phyloP scores from a whole-genome alignment of 2,888 invertebrate species.

The Epirrhoe alternata region DNA sequence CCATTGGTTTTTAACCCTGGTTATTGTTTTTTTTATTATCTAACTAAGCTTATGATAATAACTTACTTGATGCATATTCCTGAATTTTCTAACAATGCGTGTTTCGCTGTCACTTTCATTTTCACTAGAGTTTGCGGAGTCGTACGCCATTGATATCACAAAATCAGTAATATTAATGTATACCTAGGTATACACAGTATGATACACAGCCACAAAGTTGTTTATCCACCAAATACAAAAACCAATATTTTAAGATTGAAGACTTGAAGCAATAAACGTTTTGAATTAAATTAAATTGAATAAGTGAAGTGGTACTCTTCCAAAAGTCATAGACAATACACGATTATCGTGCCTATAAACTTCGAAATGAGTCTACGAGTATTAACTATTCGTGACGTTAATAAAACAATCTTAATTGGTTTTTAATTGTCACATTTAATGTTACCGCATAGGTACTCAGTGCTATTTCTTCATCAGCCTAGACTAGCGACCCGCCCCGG shows the following conservation, averaged over 20 bases:
- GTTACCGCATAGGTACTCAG: background rate
- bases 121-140: conserved; percentile 37
- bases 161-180: background rate
- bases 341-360: conserved; percentile 15
- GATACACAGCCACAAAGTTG: background rate
- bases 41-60: too few relatives aligned
- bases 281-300: too few relatives aligned
- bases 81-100: conserved; percentile 45
- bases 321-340: conserved; percentile 3
- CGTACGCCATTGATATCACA: conserved; percentile 24
- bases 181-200: background rate
- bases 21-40: too few relatives aligned
- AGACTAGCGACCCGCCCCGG: too few relatives aligned
- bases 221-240: background rate
- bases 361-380: conserved; percentile 18
- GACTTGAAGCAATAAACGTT: too few relatives aligned
- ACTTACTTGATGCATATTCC: conserved; percentile 35
- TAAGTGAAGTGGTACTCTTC: background rate
- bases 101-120: conserved; percentile 51
- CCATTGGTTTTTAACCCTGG: too few relatives aligned
- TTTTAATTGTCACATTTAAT: conserved; percentile 26
- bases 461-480: conserved; percentile 2
- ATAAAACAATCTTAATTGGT: conserved; percentile 24
- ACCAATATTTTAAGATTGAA: too few relatives aligned
- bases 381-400: conserved; percentile 14